Percentiles rank a stretch among this genome's conserved stretches.
Evolutionary conservation across 2,113 vertebrate genomes (phyloP).

Genomic region (Sorex fumeus): DNA sequence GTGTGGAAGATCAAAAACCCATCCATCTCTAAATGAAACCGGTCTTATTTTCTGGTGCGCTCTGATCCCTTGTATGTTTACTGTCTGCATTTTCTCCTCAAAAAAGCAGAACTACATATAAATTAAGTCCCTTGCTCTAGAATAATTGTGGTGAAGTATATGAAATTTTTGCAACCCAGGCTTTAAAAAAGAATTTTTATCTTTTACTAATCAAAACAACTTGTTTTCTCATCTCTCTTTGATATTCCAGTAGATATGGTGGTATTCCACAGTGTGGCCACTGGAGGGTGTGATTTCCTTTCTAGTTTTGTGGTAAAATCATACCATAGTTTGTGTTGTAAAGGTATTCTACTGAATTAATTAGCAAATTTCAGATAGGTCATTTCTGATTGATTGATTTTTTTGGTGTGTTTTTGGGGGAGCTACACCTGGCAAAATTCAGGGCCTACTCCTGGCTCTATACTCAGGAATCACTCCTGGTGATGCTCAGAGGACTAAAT

Average conservation of each 20-base stretch:
- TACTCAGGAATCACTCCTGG: too few species aligned
- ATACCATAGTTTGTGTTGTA: neutral
- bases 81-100: neutral
- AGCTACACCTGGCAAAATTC: too few species aligned
- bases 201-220: constrained; percentile 16
- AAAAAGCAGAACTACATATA: neutral
- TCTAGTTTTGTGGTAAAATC: constrained; percentile 30
- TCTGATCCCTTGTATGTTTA: neutral
- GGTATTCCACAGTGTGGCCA: constrained; percentile 29
- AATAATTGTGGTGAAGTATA: neutral
- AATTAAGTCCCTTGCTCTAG: neutral
- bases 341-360: constrained; percentile 11
- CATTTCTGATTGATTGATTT: too few species aligned
- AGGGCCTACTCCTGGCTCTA: too few species aligned
- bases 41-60: neutral
- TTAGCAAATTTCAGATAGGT: neutral
- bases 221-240: neutral
- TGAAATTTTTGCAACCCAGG: constrained; percentile 5
- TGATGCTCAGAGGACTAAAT: too few species aligned
- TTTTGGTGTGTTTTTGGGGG: too few species aligned
- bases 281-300: constrained; percentile 34
- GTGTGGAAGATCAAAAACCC: neutral
- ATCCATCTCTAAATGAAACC: constrained; percentile 26
- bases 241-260: constrained; percentile 28
- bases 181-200: constrained; percentile 45